Conservation (phyloP, 1,140 invertebrate genomes). For the Drosophila pallidifrons region DNA sequence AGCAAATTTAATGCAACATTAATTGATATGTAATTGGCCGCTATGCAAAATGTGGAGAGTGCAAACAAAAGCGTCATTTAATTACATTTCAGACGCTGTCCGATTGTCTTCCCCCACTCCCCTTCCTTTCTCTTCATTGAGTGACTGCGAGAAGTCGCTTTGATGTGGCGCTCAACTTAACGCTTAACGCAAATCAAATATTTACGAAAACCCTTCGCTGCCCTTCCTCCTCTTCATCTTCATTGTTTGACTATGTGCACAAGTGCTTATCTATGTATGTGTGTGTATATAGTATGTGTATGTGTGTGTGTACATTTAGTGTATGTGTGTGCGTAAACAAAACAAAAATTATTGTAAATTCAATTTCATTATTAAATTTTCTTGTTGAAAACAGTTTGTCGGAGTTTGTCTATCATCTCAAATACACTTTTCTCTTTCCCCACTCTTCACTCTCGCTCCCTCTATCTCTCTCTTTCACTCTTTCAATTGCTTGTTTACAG, state of each 20-base stretch:
- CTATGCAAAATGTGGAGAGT: conserved; percentile 3
- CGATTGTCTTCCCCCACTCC: neutral
- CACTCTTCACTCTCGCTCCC: neutral
- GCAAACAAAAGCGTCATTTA: conserved; percentile 71
- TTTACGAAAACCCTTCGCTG: conserved; percentile 43
- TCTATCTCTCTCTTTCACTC: neutral
- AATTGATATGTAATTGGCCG: conserved; percentile 77
- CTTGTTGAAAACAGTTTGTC: conserved; percentile 50
- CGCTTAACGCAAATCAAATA: conserved; percentile 77
- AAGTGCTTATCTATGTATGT: conserved; percentile 29
- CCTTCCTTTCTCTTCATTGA: too few relatives aligned
- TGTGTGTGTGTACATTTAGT: conserved; percentile 6
- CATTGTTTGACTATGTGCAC: conserved; percentile 57
- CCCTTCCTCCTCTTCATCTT: neutral
- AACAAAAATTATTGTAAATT: conserved; percentile 82
- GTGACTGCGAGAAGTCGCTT: conserved; percentile 8
- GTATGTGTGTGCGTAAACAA: conserved; percentile 49
- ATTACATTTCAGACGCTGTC: conserved; percentile 60
- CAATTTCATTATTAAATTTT: conserved; percentile 80
- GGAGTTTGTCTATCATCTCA: conserved; percentile 71
- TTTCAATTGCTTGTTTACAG: conserved; percentile 51
- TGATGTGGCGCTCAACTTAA: conserved; percentile 16
- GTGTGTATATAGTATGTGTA: conserved; percentile 16
- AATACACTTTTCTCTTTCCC: neutral
- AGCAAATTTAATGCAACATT: conserved; percentile 72